Conservation (phyloP, 1,140 invertebrate species). For the Drosophila kepulauana region DNA sequence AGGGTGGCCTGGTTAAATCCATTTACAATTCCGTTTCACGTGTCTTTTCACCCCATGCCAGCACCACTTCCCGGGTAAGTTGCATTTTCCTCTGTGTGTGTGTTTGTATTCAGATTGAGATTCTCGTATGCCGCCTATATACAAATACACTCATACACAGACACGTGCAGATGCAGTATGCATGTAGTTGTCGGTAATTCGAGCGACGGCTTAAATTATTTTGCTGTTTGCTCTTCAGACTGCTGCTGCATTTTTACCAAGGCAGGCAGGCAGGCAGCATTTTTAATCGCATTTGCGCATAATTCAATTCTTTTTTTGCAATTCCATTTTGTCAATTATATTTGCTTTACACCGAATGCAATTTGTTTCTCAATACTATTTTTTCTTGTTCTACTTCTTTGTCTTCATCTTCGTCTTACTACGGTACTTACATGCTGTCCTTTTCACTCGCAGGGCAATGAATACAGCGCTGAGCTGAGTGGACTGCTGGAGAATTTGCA, state of each 20-base stretch:
- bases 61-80: conserved; percentile 68
- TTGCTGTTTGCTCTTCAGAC: conserved; percentile 50
- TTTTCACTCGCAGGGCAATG: conserved; percentile 62
- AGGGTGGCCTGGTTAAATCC: conserved; percentile 85
- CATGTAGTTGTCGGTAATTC: conserved; percentile 66
- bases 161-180: conserved; percentile 9
- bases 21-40: conserved; percentile 85
- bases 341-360: conserved; percentile 44
- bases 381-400: conserved; percentile 1
- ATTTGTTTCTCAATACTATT: conserved; percentile 52
- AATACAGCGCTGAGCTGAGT: conserved; percentile 78
- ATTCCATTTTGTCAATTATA: conserved; percentile 78
- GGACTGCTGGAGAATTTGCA: conserved; percentile 82
- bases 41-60: conserved; percentile 80
- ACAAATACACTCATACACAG: neutral
- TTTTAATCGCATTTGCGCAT: conserved; percentile 77
- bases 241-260: conserved; percentile 8
- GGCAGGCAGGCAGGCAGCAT: conserved; percentile 26
- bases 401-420: neutral
- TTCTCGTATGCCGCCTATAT: conserved; percentile 21
- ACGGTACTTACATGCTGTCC: neutral
- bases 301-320: conserved; percentile 75
- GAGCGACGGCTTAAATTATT: conserved; percentile 61
- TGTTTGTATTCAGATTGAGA: conserved; percentile 27
- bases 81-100: conserved; percentile 6